phyloP scores from a whole-genome alignment of 1,140 invertebrate species.

The Coptotermes formosanus region DNA sequence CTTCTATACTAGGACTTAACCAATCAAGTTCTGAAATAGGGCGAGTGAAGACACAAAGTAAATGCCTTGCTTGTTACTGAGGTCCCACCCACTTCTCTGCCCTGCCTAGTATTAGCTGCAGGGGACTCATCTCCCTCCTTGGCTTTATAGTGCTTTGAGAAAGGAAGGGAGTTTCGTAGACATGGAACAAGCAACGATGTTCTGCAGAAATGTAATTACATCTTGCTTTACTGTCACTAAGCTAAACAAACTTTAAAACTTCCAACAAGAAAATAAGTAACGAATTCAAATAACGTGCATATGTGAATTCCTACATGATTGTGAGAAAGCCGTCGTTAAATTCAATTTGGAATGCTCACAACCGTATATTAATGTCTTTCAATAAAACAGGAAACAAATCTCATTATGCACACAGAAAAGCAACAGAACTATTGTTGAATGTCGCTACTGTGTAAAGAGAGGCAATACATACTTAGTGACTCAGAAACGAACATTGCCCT shows the following conservation, averaged over 20 bases:
- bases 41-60: constrained; percentile 1
- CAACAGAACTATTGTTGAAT: too few relatives aligned
- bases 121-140: not conserved
- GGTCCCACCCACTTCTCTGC: constrained; percentile 10
- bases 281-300: too few relatives aligned
- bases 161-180: not conserved
- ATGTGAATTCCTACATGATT: too few relatives aligned
- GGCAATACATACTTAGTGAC: too few relatives aligned
- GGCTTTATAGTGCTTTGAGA: not conserved
- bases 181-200: not conserved
- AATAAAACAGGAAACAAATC: too few relatives aligned
- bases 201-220: constrained; percentile 10
- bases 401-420: too few relatives aligned
- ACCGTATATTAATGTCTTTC: too few relatives aligned
- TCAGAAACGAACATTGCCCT: too few relatives aligned
- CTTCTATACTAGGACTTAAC: constrained; percentile 11
- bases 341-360: too few relatives aligned
- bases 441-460: too few relatives aligned
- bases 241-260: not conserved
- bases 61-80: constrained; percentile 11
- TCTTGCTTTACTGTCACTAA: constrained; percentile 11
- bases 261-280: not conserved
- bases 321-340: too few relatives aligned
- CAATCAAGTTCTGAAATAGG: not conserved
- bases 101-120: not conserved